phyloP scores from a whole-genome alignment of 2,797 vertebrate species.

The Chelidonichthys spinosus region DNA sequence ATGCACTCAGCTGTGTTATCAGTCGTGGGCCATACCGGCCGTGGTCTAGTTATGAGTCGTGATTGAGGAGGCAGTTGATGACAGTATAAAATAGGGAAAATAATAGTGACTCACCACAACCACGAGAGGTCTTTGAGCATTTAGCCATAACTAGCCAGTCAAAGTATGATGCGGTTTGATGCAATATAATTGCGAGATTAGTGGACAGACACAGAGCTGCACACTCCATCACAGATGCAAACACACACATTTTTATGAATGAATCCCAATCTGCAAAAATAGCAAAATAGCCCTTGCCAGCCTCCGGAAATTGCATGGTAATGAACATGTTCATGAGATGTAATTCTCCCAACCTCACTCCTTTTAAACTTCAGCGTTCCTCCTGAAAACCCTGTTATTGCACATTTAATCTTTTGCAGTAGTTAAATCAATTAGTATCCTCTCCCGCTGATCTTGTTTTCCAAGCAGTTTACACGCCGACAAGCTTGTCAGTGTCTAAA shows the following conservation, averaged over 20 bases:
- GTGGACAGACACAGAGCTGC: too few species aligned
- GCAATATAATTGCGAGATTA: background rate
- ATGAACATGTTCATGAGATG: constrained; percentile 35
- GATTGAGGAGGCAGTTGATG: too few species aligned
- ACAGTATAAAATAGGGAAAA: too few species aligned
- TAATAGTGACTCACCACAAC: too few species aligned
- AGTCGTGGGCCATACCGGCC: background rate
- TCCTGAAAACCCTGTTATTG: constrained; percentile 47
- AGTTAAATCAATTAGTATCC: constrained; percentile 55
- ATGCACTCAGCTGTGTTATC: background rate
- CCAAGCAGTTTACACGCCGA: constrained; percentile 55
- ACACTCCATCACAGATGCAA: background rate
- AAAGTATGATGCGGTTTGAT: too few species aligned
- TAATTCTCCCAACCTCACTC: constrained; percentile 19
- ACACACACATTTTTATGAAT: constrained; percentile 11
- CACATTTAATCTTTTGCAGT: constrained; percentile 54
- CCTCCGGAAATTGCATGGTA: constrained; percentile 32
- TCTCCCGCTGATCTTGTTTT: constrained; percentile 66
- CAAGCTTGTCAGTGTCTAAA: constrained; percentile 42
- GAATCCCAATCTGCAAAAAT: constrained; percentile 21
- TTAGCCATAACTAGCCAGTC: too few species aligned
- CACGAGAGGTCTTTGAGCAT: background rate
- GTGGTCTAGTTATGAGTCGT: too few species aligned
- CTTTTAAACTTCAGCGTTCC: constrained; percentile 35
- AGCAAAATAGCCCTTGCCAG: constrained; percentile 10